Base-by-base conservation (phyloP, 2,113 vertebrate species). In the mouse (Mus musculus) region DNA sequence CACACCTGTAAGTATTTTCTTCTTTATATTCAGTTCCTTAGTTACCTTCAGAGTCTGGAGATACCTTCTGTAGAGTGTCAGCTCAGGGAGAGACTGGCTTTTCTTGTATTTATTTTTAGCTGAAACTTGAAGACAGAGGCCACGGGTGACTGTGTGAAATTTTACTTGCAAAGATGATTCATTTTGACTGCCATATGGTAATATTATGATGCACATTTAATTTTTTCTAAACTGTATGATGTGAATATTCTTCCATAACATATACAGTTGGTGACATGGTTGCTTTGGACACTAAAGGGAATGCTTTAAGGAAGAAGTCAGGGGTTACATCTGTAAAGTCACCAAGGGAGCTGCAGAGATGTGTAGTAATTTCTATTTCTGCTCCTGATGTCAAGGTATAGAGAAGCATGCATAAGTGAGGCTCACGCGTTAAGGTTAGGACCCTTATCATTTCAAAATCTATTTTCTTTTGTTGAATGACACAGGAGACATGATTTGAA, bases 121-220 rank as follows among this genome's bases (percentile, higher is more conserved):
- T 87, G 42, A 96, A 96, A 96, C 11, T 49, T 65, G 11, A 87
- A 90, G 86, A 94, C 56, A 89, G 4, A 87, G 88, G 17, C 16
- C 39, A 28, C 73, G 63, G 94, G 54, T 0, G 0, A 96, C 16
- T 82, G 52, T n/a, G 59, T 78, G 84, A 75, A 82, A 91, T 95
- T 92, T 94, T 92, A 89, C 86, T 97, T 94, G 67, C 72, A 90
- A 94, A 73, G 42, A 93, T 72, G 73, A 82, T 95, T 90, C 22
- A n/a, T 95, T 87, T 96, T 95, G 92, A 86, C 89, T 59, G 86
- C 72, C 92, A 91, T 95, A 82, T 95, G 94, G 88, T 72, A 91
- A 0, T 77, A 54, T 95, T 61, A 67, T 52, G 72, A 65, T 94
- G 52, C 49, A 71, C 13, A 7, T 75, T 98, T 87, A 92, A 36